Conservation (phyloP, 2,797 vertebrate species). For the Helostoma temminkii region DNA sequence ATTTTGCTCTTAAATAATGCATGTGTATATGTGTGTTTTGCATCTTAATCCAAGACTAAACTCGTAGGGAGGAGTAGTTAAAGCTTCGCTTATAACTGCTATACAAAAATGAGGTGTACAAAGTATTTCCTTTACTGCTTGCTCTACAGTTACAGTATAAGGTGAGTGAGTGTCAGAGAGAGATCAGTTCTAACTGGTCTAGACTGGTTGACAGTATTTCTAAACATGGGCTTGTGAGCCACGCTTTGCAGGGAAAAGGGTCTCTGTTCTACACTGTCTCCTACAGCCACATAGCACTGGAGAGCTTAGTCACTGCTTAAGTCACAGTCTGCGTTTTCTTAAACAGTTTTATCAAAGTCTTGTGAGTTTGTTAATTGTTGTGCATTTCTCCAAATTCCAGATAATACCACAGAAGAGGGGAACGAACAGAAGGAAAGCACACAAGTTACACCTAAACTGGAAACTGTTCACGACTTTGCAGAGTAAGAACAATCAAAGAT, state of each 20-base stretch:
- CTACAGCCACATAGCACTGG: conserved; percentile 4
- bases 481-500: conserved; percentile 71
- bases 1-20: neutral
- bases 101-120: neutral
- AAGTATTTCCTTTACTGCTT: neutral
- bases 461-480: conserved; percentile 44
- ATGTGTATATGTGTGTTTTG: neutral
- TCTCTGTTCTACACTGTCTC: conserved; percentile 22
- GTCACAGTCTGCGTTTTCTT: conserved; percentile 4
- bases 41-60: neutral
- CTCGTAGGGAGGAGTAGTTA: no score
- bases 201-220: conserved; percentile 58
- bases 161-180: conserved; percentile 15
- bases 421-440: conserved; percentile 53
- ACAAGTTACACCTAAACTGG: conserved; percentile 45
- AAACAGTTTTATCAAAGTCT: neutral
- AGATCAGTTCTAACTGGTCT: conserved; percentile 55
- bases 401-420: conserved; percentile 71
- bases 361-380: conserved; percentile 16
- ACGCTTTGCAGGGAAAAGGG: conserved; percentile 11
- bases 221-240: conserved; percentile 50
- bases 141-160: conserved; percentile 7
- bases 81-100: no score
- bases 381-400: conserved; percentile 59
- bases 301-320: conserved; percentile 1